Conservation (phyloP, 2,113 vertebrate species). For the Salvelinus alpinus region DNA sequence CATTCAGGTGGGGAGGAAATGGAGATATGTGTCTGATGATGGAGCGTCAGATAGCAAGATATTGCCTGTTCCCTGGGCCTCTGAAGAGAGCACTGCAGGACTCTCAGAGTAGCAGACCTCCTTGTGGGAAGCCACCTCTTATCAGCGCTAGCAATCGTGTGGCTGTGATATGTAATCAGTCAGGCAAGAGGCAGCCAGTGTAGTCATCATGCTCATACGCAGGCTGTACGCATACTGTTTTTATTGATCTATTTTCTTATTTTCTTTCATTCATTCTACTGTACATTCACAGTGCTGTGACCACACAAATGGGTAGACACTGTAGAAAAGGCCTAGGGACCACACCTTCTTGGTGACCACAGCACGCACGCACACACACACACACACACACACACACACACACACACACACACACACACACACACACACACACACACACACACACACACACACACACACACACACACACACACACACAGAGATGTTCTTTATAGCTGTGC, state of each 20-base stretch:
- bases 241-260: background rate
- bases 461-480: too few relatives aligned
- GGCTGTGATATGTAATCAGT: constrained; percentile 49
- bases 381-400: background rate
- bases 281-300: constrained; percentile 32
- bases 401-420: too few relatives aligned
- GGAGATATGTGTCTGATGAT: constrained; percentile 67
- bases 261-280: constrained; percentile 11
- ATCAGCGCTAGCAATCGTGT: constrained; percentile 56
- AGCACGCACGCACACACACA: constrained; percentile 6
- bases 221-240: background rate
- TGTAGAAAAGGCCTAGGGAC: constrained; percentile 32
- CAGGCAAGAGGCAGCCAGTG: constrained; percentile 43
- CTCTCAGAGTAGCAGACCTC: constrained; percentile 40
- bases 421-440: too few relatives aligned
- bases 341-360: background rate
- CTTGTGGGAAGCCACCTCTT: constrained; percentile 53
- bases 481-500: constrained; percentile 32
- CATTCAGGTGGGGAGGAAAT: constrained; percentile 60
- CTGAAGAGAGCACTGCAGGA: constrained; percentile 45
- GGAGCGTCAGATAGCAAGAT: constrained; percentile 70
- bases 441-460: background rate
- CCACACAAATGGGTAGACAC: constrained; percentile 39
- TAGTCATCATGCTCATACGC: constrained; percentile 3
- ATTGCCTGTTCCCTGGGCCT: constrained; percentile 62